Evolutionary conservation across 2,797 vertebrate genomes (phyloP), one percentile per base, ranked within the genome.

Genomic region (Coregonus suidteri): DNA sequence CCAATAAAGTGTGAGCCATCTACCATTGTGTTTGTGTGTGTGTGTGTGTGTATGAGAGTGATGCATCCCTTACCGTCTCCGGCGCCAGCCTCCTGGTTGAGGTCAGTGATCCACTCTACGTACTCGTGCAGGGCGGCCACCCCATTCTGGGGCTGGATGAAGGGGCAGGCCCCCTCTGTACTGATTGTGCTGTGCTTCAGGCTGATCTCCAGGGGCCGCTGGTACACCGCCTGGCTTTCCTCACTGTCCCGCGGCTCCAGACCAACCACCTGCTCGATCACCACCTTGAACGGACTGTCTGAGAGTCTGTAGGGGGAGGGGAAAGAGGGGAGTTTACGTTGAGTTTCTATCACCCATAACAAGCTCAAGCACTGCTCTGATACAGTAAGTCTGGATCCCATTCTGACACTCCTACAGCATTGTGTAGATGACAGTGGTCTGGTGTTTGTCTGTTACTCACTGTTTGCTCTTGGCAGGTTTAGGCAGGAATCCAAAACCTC

Each of bases 81-180:
- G 30, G 90, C 86, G 0, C 83, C 67, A 0, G 76, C 77, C 5
- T 92, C 76, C 74, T 87, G 90, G 0, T 80, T 91, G 1, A 91
- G 88, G 6, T 94, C 91, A 0, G 78, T 87, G 74, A 95, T 94
- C 97, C 98, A 99, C 59, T 93, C 84, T 0, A 96, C 95, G 6
- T 98, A 99, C 71, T 97, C 94, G 0, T 97, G 98, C 83, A 99
- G 93, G 6, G 95, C 96, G 0, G 93, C 87, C 16, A 97, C 96
- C 0, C 98, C 98, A 0, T 81, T 81, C 79, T 88, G 94, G 0
- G 98, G 96, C 0, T 81, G 86, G 6, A 98, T 90, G 4, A 95
- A 90, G 0, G 98, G 98, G 83, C 97, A 98, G 0, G 20, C 66
- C 0, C 88, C 91, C 0, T 95, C 94, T 0, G 92, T 81, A 18